Conservation (phyloP, 2,888 invertebrate species). For the Epistrophe grossulariae region DNA sequence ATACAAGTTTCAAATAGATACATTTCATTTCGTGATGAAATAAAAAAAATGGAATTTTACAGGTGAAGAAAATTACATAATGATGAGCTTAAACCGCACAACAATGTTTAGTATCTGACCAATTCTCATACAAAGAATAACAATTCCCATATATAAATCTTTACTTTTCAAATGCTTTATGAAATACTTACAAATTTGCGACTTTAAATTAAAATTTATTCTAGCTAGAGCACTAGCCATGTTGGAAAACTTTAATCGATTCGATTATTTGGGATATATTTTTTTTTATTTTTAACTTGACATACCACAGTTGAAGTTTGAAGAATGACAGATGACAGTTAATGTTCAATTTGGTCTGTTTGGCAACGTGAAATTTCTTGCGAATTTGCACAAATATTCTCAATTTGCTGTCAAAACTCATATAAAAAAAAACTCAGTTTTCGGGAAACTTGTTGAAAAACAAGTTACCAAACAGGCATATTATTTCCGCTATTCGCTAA, state of each 20-base stretch:
- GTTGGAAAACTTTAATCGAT: conserved; percentile 82
- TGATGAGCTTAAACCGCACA: conserved; percentile 19
- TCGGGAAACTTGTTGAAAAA: too few species aligned
- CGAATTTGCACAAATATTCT: too few species aligned
- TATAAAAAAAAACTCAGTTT: too few species aligned
- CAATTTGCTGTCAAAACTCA: too few species aligned
- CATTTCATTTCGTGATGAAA: conserved; percentile 28
- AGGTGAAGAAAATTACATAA: conserved; percentile 75
- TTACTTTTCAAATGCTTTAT: neutral
- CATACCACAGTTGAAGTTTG: neutral
- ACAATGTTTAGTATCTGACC: neutral
- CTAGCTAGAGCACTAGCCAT: conserved; percentile 91
- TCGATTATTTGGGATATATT: neutral
- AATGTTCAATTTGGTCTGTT: too few species aligned
- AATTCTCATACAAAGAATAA: neutral
- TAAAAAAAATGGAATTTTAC: conserved; percentile 24
- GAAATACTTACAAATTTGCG: conserved; percentile 86
- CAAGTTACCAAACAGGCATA: too few species aligned
- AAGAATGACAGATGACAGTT: conserved; percentile 9
- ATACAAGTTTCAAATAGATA: neutral
- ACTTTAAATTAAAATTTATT: conserved; percentile 86
- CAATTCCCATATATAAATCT: neutral
- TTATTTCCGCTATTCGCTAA: too few species aligned
- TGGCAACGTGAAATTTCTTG: too few species aligned
- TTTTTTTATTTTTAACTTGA: neutral